A percentile compares a stretch with the other conserved stretches of the same genome.
phyloP scores from a whole-genome alignment of 2,797 vertebrate genomes.

The Epinephelus malabaricus region DNA sequence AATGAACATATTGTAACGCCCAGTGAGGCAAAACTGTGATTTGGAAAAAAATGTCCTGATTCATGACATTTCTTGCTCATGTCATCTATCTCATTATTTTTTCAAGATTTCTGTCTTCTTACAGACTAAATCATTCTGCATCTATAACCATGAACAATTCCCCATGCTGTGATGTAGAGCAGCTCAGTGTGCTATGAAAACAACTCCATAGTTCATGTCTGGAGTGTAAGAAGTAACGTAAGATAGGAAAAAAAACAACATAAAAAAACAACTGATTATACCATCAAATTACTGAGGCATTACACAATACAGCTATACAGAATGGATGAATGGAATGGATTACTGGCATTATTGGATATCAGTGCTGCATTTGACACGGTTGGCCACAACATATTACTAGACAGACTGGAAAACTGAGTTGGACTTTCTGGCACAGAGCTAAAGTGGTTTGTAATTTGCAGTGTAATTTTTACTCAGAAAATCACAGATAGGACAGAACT shows the following conservation, averaged over 20 bases:
- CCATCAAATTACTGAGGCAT: constrained; percentile 13
- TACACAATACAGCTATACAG: no score
- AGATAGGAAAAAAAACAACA: background rate
- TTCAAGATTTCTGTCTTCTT: background rate
- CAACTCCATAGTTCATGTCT: background rate
- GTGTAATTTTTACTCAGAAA: background rate
- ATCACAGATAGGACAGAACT: background rate
- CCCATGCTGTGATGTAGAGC: background rate
- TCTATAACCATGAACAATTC: background rate
- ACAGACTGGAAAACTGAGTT: background rate
- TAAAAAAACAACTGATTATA: background rate
- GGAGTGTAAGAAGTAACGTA: background rate
- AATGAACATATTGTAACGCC: background rate
- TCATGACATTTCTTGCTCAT: background rate
- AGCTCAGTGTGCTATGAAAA: background rate
- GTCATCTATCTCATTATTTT: background rate
- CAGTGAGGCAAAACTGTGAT: background rate
- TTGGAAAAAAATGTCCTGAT: background rate
- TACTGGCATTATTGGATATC: background rate
- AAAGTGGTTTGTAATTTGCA: constrained; percentile 2
- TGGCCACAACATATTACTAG: background rate
- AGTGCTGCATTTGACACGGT: background rate
- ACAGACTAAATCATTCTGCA: background rate
- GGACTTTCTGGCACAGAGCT: background rate
- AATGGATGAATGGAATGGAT: background rate